Evolutionary conservation across 2,888 invertebrate genomes (phyloP).

Genomic region (Leptinotarsa rubiginosa): DNA sequence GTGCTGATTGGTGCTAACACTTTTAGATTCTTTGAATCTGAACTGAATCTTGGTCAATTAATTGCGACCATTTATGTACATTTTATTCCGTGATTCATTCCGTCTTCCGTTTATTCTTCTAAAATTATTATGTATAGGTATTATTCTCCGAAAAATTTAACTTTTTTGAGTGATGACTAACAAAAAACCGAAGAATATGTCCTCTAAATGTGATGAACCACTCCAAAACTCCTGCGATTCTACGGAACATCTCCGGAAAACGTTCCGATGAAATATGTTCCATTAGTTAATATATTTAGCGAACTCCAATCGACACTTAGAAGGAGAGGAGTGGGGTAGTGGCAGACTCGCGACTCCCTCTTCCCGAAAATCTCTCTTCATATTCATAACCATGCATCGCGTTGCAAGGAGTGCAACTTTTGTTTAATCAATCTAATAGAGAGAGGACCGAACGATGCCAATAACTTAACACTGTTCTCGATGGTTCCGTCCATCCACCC

Average conservation of each 20-base stretch:
- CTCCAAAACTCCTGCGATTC: neutral
- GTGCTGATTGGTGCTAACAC: too few species aligned
- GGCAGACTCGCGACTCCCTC: constrained; percentile 1
- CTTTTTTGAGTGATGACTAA: neutral
- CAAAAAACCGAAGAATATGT: neutral
- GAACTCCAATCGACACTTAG: constrained; percentile 46
- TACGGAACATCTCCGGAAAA: neutral
- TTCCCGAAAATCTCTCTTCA: constrained; percentile 54
- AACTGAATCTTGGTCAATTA: too few species aligned
- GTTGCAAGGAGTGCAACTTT: constrained; percentile 49
- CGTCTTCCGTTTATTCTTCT: too few species aligned
- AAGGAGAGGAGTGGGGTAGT: constrained; percentile 24
- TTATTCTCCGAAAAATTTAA: too few species aligned
- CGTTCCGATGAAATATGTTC: constrained; percentile 48
- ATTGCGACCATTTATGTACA: too few species aligned
- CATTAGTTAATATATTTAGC: constrained; percentile 55
- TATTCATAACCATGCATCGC: constrained; percentile 57
- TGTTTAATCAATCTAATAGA: constrained; percentile 66
- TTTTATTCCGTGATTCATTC: too few species aligned
- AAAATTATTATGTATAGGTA: too few species aligned
- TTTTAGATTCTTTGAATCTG: too few species aligned
- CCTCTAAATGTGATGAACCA: neutral
- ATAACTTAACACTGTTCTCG: constrained; percentile 60
- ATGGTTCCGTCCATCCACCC: constrained; percentile 40
- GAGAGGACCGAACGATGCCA: constrained; percentile 59